Conservation (phyloP, 2,888 invertebrate species). For the Amphipyra tragopoginis region DNA sequence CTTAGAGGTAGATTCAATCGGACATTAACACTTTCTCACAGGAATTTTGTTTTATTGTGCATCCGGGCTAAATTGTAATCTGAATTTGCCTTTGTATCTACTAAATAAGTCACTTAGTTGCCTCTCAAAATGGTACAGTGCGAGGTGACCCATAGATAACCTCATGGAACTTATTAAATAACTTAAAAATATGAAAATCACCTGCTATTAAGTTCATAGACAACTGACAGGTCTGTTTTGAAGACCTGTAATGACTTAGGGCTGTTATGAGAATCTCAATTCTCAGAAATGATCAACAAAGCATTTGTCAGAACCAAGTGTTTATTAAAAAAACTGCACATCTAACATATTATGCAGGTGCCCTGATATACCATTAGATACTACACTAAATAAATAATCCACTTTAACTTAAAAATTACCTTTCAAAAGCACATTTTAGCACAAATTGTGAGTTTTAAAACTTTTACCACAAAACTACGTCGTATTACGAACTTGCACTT, state of each 20-base stretch:
- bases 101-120: too few species aligned
- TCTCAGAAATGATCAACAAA: neutral
- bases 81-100: too few species aligned
- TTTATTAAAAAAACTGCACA: neutral
- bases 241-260: neutral
- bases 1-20: too few species aligned
- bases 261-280: neutral
- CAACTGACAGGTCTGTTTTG: neutral
- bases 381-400: neutral
- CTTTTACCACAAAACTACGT: constrained; percentile 31
- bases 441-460: constrained; percentile 21
- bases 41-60: too few species aligned
- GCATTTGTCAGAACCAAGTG: neutral
- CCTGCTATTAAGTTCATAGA: too few species aligned
- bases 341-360: too few species aligned
- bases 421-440: constrained; percentile 25
- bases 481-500: constrained; percentile 38
- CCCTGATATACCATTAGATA: neutral
- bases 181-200: too few species aligned
- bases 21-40: too few species aligned
- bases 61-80: too few species aligned
- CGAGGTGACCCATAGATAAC: too few species aligned
- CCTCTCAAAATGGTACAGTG: too few species aligned
- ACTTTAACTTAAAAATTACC: constrained; percentile 23
- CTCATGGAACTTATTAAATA: too few species aligned